Conservation (phyloP, 2,113 vertebrate genomes). For the Cheirogaleus medius region DNA sequence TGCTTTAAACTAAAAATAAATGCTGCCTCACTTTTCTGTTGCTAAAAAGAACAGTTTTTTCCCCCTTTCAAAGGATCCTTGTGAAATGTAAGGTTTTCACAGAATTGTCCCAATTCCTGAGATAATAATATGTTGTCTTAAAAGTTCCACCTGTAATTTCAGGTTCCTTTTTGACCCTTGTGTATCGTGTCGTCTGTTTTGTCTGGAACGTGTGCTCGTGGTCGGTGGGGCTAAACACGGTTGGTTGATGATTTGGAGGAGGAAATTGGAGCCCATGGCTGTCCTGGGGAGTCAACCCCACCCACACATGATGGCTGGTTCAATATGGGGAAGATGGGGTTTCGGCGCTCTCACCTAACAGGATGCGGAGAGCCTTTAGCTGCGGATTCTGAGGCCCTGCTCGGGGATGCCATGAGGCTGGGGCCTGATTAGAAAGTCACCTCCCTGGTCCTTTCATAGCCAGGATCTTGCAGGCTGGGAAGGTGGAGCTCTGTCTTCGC, state of each 20-base stretch:
- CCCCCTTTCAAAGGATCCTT: neutral
- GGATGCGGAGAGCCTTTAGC: neutral
- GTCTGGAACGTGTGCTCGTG: neutral
- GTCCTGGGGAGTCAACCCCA: neutral
- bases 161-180: neutral
- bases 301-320: neutral
- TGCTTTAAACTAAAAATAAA: conserved; percentile 28
- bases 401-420: rapidly evolving
- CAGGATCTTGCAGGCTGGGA: neutral
- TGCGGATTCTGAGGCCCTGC: rapidly evolving
- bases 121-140: too few relatives aligned
- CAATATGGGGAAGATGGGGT: rapidly evolving
- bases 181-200: neutral
- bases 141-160: neutral
- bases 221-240: neutral
- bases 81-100: neutral
- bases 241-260: neutral
- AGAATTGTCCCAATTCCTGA: neutral
- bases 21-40: neutral
- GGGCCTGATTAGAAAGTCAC: neutral
- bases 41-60: neutral
- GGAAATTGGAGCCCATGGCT: neutral
- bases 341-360: rapidly evolving
- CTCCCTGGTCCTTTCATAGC: neutral
- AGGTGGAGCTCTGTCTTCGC: rapidly evolving